Percentiles rank a stretch among this genome's conserved stretches.
phyloP scores from a whole-genome alignment of 2,888 invertebrate species.

The Andrena dorsata region DNA sequence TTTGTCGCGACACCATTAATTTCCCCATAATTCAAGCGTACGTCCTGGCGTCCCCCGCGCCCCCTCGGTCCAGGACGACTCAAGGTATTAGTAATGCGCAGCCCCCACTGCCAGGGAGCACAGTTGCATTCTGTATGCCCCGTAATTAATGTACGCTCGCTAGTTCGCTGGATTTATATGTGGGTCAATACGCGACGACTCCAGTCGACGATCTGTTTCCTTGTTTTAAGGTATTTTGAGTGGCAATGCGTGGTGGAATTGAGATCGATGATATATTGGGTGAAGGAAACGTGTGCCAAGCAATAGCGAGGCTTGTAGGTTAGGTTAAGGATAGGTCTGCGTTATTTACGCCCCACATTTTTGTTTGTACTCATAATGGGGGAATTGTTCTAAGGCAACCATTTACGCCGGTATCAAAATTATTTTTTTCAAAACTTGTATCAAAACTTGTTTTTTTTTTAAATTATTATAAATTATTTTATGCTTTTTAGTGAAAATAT shows the following conservation, averaged over 20 bases:
- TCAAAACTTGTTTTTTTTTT: no score
- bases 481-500: no score
- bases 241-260: not conserved
- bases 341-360: no score
- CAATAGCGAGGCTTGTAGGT: no score
- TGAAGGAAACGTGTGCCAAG: not conserved
- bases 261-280: not conserved
- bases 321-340: no score
- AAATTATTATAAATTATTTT: no score
- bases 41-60: slow-evolving; percentile 57
- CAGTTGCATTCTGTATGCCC: slow-evolving; percentile 60
- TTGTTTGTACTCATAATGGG: no score
- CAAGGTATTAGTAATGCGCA: slow-evolving; percentile 76
- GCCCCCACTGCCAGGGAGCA: slow-evolving; percentile 51
- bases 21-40: slow-evolving; percentile 74
- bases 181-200: slow-evolving; percentile 66
- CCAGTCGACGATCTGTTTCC: slow-evolving; percentile 59
- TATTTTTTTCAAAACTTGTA: no score
- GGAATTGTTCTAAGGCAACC: no score
- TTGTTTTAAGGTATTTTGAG: slow-evolving; percentile 49
- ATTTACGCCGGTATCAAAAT: no score
- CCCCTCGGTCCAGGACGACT: slow-evolving; percentile 64
- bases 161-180: slow-evolving; percentile 74
- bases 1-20: slow-evolving; percentile 78
- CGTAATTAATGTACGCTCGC: slow-evolving; percentile 76